These are phyloP conservation scores for Opisthograptis luteolata DNA, from an alignment of 2,888 invertebrate species.

Conservation along the genomic window DNA sequence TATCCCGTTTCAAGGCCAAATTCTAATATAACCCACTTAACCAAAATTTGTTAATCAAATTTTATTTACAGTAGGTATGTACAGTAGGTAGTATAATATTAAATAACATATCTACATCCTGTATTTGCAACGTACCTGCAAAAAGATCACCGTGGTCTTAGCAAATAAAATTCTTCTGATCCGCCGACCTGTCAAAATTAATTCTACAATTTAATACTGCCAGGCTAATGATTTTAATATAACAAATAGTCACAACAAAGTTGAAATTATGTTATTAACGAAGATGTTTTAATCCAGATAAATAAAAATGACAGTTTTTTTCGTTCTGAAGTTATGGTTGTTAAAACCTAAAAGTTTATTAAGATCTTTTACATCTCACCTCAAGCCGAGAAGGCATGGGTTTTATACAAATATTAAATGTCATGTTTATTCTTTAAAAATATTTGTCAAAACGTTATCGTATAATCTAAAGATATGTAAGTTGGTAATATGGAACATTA, in stretches of 20 bases:
- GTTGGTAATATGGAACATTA: slow-evolving; percentile 2
- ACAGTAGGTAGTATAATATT: too few relatives aligned
- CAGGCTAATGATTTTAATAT: slow-evolving; percentile 47
- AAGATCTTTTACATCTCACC: slow-evolving; percentile 13
- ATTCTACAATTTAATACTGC: slow-evolving; percentile 61
- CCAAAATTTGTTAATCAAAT: too few relatives aligned
- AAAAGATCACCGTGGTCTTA: slow-evolving; percentile 12
- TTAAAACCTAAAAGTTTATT: slow-evolving; percentile 13
- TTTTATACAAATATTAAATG: too few relatives aligned
- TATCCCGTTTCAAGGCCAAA: too few relatives aligned
- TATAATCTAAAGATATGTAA: background rate
- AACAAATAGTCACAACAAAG: slow-evolving; percentile 55
- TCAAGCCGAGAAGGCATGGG: too few relatives aligned
- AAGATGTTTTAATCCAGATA: slow-evolving; percentile 56
- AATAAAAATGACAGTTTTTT: slow-evolving; percentile 36
- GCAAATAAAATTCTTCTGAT: slow-evolving; percentile 34
- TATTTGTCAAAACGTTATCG: slow-evolving; percentile 3
- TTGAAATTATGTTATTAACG: slow-evolving; percentile 60
- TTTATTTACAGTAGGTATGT: too few relatives aligned
- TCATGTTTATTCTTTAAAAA: too few relatives aligned
- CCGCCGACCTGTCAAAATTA: slow-evolving; percentile 60
- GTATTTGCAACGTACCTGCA: too few relatives aligned
- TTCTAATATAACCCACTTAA: too few relatives aligned
- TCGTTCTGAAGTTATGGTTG: slow-evolving; percentile 19
- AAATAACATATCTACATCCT: too few relatives aligned